Conservation (phyloP, 2,113 vertebrate genomes). For the Phaethon lepturus region DNA sequence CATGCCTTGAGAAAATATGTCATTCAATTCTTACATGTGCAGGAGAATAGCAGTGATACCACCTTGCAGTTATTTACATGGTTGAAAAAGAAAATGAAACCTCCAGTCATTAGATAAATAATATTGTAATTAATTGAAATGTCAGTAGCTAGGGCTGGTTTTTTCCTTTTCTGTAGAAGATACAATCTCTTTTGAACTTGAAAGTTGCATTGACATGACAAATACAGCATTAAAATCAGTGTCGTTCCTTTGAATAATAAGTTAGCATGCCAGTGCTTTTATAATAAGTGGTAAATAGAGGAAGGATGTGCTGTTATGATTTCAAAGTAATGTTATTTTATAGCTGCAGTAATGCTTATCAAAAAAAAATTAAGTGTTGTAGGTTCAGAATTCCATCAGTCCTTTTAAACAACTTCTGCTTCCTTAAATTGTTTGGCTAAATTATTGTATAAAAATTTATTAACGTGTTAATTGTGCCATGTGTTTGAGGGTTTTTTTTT, state of each 20-base stretch:
- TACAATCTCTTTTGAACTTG: background rate
- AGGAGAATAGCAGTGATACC: background rate
- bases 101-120: background rate
- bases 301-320: background rate
- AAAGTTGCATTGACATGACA: background rate
- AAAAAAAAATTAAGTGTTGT: background rate
- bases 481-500: background rate
- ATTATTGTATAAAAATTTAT: background rate
- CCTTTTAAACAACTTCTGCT: background rate
- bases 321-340: background rate
- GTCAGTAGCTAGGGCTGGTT: background rate
- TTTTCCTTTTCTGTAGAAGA: background rate
- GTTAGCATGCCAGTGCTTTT: background rate
- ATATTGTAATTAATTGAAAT: background rate
- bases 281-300: background rate
- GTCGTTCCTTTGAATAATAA: background rate
- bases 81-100: background rate
- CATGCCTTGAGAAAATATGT: background rate
- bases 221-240: background rate
- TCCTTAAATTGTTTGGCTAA: background rate
- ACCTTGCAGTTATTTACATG: background rate
- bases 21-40: background rate
- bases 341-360: background rate
- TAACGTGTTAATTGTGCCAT: background rate
- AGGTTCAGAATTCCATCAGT: rapidly evolving